A percentile compares a stretch with the other conserved stretches of the same genome.
These are phyloP conservation scores for Helarctos malayanus DNA, from an alignment of 2,797 vertebrate genomes.

Conservation along the genomic window DNA sequence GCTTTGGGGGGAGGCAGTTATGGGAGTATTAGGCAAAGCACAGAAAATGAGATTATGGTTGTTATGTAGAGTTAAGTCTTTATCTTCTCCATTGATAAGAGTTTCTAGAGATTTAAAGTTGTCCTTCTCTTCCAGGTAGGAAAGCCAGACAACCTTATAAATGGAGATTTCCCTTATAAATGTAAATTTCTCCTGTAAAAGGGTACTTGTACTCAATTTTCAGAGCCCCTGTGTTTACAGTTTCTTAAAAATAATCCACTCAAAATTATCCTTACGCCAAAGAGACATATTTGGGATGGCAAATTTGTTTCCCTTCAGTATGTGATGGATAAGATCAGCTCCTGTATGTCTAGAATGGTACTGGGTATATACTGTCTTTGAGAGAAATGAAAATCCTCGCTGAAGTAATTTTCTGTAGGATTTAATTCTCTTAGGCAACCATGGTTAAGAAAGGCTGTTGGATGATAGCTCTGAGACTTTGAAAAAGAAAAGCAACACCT, in stretches of 20 bases:
- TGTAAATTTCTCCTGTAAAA: not conserved
- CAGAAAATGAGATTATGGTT: not conserved
- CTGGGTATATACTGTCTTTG: not conserved
- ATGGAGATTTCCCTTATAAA: not conserved
- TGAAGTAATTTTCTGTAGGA: not conserved
- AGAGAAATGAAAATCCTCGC: not conserved
- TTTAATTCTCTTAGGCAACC: conserved; percentile 33
- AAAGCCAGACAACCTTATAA: not conserved
- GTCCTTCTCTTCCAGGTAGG: not conserved
- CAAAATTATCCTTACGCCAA: not conserved
- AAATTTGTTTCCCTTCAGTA: not conserved
- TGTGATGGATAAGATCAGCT: not conserved
- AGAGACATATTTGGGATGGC: not conserved
- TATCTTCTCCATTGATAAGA: not conserved
- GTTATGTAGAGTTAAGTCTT: not conserved
- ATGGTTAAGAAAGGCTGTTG: not conserved
- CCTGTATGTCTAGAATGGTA: not conserved
- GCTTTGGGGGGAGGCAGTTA: not conserved
- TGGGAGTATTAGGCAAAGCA: not conserved
- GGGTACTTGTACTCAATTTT: not conserved
- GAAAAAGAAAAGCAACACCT: not conserved
- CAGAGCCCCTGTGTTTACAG: not conserved
- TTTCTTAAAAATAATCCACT: not conserved
- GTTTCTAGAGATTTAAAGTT: not conserved
- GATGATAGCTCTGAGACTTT: not conserved